Conservation (phyloP, 2,888 invertebrate genomes). For the Tenthredo livida region DNA sequence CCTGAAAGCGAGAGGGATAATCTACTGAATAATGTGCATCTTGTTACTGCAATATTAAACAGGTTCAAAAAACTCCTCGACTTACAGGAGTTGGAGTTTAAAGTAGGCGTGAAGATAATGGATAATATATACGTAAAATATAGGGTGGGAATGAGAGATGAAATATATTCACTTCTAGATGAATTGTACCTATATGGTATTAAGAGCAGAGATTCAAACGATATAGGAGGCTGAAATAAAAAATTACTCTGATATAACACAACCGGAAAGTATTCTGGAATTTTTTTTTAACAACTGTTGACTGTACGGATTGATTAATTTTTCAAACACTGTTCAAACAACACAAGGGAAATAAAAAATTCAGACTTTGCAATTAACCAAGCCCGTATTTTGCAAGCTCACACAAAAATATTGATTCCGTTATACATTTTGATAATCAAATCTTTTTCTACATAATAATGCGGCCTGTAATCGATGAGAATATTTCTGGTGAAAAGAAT, state of each 20-base stretch:
- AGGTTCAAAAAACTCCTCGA: conserved; percentile 60
- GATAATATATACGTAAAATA: neutral
- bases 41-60: conserved; percentile 73
- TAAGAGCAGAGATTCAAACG: neutral
- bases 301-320: conserved; percentile 30
- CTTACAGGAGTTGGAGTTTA: conserved; percentile 31
- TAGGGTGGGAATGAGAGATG: neutral
- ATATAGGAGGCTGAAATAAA: neutral
- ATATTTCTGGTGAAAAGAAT: neutral
- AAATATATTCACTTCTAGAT: neutral
- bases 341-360: neutral
- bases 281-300: conserved; percentile 17
- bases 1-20: conserved; percentile 70
- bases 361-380: neutral
- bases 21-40: conserved; percentile 71
- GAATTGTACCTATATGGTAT: neutral
- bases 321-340: conserved; percentile 32
- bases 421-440: neutral
- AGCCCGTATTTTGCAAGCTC: neutral
- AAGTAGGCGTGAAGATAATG: conserved; percentile 20
- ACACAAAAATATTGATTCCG: neutral
- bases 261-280: neutral
- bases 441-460: neutral
- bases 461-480: neutral
- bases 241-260: conserved; percentile 5